Percentiles rank a stretch among this genome's conserved stretches.
These are phyloP conservation scores for Bedellia somnulentella DNA, from an alignment of 2,888 invertebrate species.

Conservation along the genomic window DNA sequence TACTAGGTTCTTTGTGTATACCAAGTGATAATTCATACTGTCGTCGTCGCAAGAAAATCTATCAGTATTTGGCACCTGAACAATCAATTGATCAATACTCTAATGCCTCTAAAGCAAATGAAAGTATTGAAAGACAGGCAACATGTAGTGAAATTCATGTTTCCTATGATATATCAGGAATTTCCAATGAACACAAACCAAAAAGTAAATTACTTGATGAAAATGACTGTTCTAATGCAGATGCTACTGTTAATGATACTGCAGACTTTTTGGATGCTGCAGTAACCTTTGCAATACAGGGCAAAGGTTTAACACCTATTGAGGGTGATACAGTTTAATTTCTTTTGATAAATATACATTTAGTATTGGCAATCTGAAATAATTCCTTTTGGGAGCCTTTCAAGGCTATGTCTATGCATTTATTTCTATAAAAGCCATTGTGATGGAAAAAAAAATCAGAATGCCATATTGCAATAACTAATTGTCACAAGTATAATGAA, in stretches of 20 bases:
- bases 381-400: no score
- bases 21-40: no score
- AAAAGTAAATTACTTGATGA: background rate
- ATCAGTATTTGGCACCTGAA: no score
- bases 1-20: no score
- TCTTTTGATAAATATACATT: background rate
- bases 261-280: constrained; percentile 70
- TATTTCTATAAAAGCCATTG: no score
- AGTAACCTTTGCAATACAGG: constrained; percentile 74
- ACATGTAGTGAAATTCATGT: background rate
- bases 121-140: constrained; percentile 1
- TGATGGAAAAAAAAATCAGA: no score
- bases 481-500: no score
- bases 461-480: no score
- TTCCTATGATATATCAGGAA: background rate
- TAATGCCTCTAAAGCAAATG: constrained; percentile 6
- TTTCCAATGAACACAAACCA: background rate
- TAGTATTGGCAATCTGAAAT: no score
- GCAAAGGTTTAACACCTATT: constrained; percentile 67
- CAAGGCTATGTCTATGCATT: no score
- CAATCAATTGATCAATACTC: no score
- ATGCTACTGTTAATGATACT: constrained; percentile 22
- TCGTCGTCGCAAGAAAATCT: no score
- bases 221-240: constrained; percentile 16
- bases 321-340: constrained; percentile 44